phyloP scores from a whole-genome alignment of 2,113 vertebrate species.

The Takifugu bimaculatus region DNA sequence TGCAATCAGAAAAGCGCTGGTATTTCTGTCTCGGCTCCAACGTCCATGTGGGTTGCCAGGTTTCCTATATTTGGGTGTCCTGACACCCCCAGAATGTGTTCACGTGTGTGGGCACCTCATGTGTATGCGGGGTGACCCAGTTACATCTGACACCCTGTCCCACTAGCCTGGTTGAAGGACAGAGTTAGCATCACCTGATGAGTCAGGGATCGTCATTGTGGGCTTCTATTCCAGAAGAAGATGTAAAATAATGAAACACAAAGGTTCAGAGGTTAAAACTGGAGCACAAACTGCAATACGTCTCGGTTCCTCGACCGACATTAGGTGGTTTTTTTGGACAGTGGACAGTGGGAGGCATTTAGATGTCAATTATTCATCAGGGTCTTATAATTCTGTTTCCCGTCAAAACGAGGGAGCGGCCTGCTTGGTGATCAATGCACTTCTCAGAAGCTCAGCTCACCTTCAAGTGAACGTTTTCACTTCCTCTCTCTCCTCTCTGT shows the following conservation, averaged over 20 bases:
- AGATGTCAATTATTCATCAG: slow-evolving; percentile 67
- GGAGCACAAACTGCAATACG: neutral
- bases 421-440: slow-evolving; percentile 58
- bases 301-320: no score
- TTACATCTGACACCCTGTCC: slow-evolving; percentile 26
- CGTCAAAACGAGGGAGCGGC: slow-evolving; percentile 34
- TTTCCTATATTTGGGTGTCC: slow-evolving; percentile 34
- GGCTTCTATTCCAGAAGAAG: neutral
- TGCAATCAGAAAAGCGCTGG: slow-evolving; percentile 1
- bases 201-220: slow-evolving; percentile 4
- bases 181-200: slow-evolving; percentile 22
- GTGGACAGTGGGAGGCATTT: slow-evolving; percentile 42
- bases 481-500: neutral
- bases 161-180: slow-evolving; percentile 9
- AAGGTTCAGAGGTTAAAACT: neutral
- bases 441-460: slow-evolving; percentile 59
- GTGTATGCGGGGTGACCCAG: slow-evolving; percentile 23
- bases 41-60: slow-evolving; percentile 16
- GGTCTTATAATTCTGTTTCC: slow-evolving; percentile 51
- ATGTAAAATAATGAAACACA: neutral
- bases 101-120: slow-evolving; percentile 10
- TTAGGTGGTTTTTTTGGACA: slow-evolving; percentile 28
- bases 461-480: slow-evolving; percentile 26
- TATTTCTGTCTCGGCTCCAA: slow-evolving; percentile 35
- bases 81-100: slow-evolving; percentile 2